Evolutionary conservation across 2,113 vertebrate genomes (phyloP).

Genomic region (Alethe castanea): DNA sequence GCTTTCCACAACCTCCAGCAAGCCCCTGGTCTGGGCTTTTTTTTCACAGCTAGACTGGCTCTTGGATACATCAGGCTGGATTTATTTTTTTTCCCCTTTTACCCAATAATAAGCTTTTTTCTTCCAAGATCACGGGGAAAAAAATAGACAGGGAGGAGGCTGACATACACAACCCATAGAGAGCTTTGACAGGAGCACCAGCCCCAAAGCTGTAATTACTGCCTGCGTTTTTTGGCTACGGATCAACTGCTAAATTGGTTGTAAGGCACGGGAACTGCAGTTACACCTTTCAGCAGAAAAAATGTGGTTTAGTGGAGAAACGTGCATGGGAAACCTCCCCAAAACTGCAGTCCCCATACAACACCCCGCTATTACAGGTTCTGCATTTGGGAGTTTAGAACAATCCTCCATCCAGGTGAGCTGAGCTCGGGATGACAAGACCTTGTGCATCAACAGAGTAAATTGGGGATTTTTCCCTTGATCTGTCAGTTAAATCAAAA

Average conservation of each 20-base stretch:
- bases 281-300: background rate
- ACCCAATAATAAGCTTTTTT: background rate
- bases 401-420: background rate
- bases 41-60: background rate
- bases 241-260: slow-evolving; percentile 1
- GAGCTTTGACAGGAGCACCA: background rate
- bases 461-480: background rate
- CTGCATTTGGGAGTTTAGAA: background rate
- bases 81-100: background rate
- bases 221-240: background rate
- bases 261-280: background rate
- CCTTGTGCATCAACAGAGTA: background rate
- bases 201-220: slow-evolving; percentile 8
- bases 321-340: background rate
- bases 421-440: background rate
- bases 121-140: background rate
- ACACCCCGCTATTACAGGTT: background rate
- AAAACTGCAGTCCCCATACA: background rate
- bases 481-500: background rate
- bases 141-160: background rate
- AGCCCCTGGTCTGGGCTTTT: background rate
- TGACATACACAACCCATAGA: background rate
- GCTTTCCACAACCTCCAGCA: background rate
- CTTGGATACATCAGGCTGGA: background rate
- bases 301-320: background rate